Evolutionary conservation across 2,797 vertebrate genomes (phyloP), one percentile per base, ranked within the genome.

Genomic region (Propithecus deckenii): DNA sequence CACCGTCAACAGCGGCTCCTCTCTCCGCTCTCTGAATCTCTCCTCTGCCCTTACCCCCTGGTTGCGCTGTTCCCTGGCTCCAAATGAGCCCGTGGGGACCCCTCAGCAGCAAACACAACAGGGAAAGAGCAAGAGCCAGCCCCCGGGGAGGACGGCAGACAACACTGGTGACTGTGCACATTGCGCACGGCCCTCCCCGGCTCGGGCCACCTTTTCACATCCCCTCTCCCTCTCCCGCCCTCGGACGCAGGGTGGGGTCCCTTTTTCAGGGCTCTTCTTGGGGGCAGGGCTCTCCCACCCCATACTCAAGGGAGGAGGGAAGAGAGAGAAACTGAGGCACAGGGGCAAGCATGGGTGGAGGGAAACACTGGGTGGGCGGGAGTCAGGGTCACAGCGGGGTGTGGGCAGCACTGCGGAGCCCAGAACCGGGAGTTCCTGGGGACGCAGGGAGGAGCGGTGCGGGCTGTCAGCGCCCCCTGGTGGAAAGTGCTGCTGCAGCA

Each of bases 1-100:
- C 38, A 2, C 28, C 61, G 80, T 78, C 14, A 30, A 32, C 6
- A 23, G n/a, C 4, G 61, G 18, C 30, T 30, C 28, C 38, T 46
- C 10, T 78, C 72, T 35, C 35, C 23, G 22, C n/a, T 46, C 5
- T 78, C 72, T 35, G 50, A 61, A 38, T 86, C 85, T 91, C 81
- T 75, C 23, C 61, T 63, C 67, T 43, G 55, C 38, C 81, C 69
- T 65, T 41, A 52, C 28, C 55, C 18, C 72, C 28, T 1, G 35
- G 22, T 41, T 74, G 57, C 89, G 89, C 71, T 50, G 89, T 80
- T 94, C 87, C 74, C 76, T 9, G 63, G 59, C 85, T 96, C 87
- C 85, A 96, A 95, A 95, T 78, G 93, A 95, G 96, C 61, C 96
- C 90, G 61, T 6, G 48, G 95, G 95, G 75, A 86, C 41, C n/a